Base-by-base conservation (phyloP, 2,113 vertebrate species). In the Oreochromis niloticus region DNA sequence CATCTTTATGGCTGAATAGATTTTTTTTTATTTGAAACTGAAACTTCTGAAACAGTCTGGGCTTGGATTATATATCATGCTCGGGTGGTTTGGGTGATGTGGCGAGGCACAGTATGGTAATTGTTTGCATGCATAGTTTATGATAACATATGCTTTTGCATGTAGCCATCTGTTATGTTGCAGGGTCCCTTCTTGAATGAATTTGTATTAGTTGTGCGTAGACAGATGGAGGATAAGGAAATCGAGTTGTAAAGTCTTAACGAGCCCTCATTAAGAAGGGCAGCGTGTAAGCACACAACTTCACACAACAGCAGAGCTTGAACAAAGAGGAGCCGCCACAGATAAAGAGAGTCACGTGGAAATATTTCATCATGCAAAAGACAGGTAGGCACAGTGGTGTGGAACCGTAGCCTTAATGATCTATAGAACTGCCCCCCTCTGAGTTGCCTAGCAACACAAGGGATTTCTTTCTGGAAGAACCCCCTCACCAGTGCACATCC, bases 391-490 rank as follows among this genome's bases (percentile, higher is more conserved):
- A 66, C 41, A 12, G 57, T 12, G 41, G 54, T 48, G 82, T 81
- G 87, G 30, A 13, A 22, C 3, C 50, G 83, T 46, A n/a, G 85
- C 81, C 88, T 84, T 81, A 88, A 87, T 91, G 85, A 93, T 87
- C 86, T 61, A 88, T 79, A 79, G 80, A 85, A 84, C 56, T 90
- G 2, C 19, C 81, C 80, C 57, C 56, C 66, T 68, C 80, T 61
- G 78, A 61, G 95, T 96, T 95, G 94, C 95, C 82, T 91, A 91
- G 95, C 94, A 96, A 96, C 95, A 93, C 73, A 36, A 46, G 32
- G 89, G 79, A 78, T 84, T 93, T 79, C 48, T 91, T 86, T 84
- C 86, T 30, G n/a, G 27, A 71, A 66, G 73, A 88, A 86, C 82
- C 66, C 43, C 61, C 85, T 86, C 82, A 50, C 83, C 54, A 22